Evolutionary conservation across 2,113 vertebrate genomes (phyloP), one percentile per base, ranked within the genome.

Genomic region (Tichodroma muraria): DNA sequence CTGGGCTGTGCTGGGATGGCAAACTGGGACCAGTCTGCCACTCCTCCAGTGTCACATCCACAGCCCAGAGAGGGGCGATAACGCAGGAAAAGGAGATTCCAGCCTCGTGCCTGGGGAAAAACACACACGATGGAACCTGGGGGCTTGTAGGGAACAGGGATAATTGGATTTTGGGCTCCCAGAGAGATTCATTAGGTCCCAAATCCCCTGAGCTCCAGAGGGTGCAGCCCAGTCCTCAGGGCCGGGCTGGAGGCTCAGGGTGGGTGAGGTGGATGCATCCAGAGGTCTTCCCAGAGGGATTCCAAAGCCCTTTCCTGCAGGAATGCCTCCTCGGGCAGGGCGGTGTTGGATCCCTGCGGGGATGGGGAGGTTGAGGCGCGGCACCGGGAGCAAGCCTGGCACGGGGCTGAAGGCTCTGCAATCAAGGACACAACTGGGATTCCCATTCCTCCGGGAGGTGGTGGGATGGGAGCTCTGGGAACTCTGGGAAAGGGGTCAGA

Each of bases 41-140:
- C 54, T 35, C 52, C 60, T 37, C 9, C 42, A 17, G 52, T 14
- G n/a, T 10, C 6, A 0, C 24, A 4, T 6, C 73, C 13, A 27
- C 40, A 21, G 37, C 20, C 24, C 8, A 2, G 63, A 14, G 47
- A 47, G 56, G 24, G 21, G n/a, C 10, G 21, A 1, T 1, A 12
- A 7, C 0, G 8, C 35, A 28, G 50, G 52, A 1, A 4, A 56
- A 50, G 28, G 33, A 2, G 33, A 45, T 56, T 17, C 18, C 59
- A 52, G 25, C 13, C 35, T 17, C 22, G 8, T 6, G 12, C 53
- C 71, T 4, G 10, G 15, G 38, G 18, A 16, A 52, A 40, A 14
- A 24, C 0, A 0, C 0, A 0, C n/a, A 10, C 0, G 5, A 10
- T 1, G 13, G 71, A 28, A 13, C 1, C 20, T n/a, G 30, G 33